Conservation (phyloP, 2,797 vertebrate species). For the Clarias fuscus region DNA sequence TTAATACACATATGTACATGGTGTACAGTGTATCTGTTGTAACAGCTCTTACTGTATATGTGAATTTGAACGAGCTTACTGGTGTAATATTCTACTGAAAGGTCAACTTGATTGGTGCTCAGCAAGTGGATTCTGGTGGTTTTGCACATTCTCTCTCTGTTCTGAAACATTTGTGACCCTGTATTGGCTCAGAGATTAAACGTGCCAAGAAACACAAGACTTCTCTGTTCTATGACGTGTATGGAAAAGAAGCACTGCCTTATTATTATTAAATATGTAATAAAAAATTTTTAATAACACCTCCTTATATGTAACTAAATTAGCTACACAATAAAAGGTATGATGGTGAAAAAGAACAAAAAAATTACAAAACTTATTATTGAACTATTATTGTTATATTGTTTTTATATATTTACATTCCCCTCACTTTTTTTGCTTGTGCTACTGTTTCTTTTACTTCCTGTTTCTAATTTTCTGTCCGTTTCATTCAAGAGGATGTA, state of each 20-base stretch:
- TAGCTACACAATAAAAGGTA: conserved; percentile 1
- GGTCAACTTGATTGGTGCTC: not conserved
- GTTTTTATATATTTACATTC: conserved; percentile 9
- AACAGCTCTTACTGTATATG: not conserved
- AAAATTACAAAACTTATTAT: too few relatives aligned
- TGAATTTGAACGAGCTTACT: not conserved
- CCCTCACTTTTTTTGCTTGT: not conserved
- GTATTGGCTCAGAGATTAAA: not conserved
- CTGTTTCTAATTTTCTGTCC: conserved; percentile 10
- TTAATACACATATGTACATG: not conserved
- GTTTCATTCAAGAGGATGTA: conserved; percentile 50
- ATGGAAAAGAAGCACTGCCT: not conserved
- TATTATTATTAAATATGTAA: not conserved
- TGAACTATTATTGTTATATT: too few relatives aligned
- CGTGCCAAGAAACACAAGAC: conserved; percentile 21
- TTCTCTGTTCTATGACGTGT: not conserved
- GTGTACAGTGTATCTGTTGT: not conserved
- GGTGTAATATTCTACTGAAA: not conserved
- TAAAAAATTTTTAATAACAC: too few relatives aligned
- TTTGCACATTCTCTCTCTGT: conserved; percentile 38
- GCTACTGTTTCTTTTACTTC: conserved; percentile 38
- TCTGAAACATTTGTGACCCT: conserved; percentile 22
- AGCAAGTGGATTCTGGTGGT: not conserved
- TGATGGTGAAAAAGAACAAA: not conserved
- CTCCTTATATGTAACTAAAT: not conserved